Percentiles rank a stretch among this genome's conserved stretches.
These are phyloP conservation scores for Tricholaema leucomelas DNA, from an alignment of 2,113 vertebrate genomes.

Conservation along the genomic window DNA sequence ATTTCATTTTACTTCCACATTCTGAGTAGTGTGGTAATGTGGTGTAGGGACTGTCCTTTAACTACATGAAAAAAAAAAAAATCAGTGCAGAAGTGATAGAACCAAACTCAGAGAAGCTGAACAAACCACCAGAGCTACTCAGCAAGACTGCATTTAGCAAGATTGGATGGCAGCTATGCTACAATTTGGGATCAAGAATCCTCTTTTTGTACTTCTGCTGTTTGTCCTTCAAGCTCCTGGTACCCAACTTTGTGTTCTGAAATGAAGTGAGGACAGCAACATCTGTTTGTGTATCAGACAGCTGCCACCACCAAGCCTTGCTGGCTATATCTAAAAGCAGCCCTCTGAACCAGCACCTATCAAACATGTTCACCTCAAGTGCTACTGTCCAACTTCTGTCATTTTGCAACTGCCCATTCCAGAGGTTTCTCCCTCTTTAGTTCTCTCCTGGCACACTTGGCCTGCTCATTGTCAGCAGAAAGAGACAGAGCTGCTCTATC, in stretches of 20 bases:
- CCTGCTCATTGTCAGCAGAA: neutral
- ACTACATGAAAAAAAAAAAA: too few relatives aligned
- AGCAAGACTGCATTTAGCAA: neutral
- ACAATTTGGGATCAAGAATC: neutral
- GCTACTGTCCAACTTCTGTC: neutral
- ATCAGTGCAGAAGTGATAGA: neutral
- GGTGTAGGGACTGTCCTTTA: too few relatives aligned
- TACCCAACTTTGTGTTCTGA: neutral
- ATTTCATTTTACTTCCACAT: too few relatives aligned
- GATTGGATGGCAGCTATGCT: neutral
- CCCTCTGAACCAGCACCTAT: rapidly evolving
- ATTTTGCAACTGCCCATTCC: neutral
- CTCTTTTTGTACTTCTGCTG: rapidly evolving
- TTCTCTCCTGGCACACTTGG: neutral
- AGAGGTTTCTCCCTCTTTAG: neutral
- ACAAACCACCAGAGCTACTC: neutral
- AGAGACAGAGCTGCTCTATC: neutral
- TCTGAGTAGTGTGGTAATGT: too few relatives aligned
- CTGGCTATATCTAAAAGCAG: neutral
- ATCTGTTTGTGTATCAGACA: neutral
- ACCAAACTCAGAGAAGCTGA: neutral
- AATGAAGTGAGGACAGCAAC: neutral
- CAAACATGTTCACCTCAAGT: rapidly evolving
- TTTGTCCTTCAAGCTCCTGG: neutral
- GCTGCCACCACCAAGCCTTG: neutral